phyloP scores from a whole-genome alignment of 2,888 invertebrate species.

The Neoascia interrupta region DNA sequence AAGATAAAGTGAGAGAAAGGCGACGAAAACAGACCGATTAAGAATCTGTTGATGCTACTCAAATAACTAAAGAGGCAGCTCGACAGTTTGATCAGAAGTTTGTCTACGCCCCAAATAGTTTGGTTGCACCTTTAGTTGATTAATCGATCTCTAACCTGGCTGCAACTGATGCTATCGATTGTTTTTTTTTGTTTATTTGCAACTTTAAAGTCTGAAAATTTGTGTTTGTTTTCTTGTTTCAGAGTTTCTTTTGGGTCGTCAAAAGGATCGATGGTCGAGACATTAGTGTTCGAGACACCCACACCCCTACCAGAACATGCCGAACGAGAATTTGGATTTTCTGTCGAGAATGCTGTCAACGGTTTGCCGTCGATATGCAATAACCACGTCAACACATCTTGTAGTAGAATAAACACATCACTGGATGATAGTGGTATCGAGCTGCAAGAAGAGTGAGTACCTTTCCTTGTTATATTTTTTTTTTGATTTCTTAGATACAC shows the following conservation, averaged over 20 bases:
- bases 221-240: conserved; percentile 78
- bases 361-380: conserved; percentile 57
- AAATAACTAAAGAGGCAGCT: too few relatives aligned
- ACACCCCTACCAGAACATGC: conserved; percentile 83
- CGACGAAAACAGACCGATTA: too few relatives aligned
- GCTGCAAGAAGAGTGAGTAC: conserved; percentile 79
- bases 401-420: conserved; percentile 79
- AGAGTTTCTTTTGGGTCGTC: conserved; percentile 97
- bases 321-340: conserved; percentile 78
- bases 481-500: too few relatives aligned
- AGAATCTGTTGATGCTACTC: too few relatives aligned
- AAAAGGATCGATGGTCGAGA: conserved; percentile 97
- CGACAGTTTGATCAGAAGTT: too few relatives aligned
- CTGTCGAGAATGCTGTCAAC: conserved; percentile 71
- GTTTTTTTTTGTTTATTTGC: background rate
- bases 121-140: too few relatives aligned
- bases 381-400: conserved; percentile 53
- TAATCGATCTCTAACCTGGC: background rate
- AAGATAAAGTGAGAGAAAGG: too few relatives aligned
- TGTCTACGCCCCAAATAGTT: too few relatives aligned
- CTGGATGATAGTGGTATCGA: conserved; percentile 79
- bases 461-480: too few relatives aligned
- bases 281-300: conserved; percentile 92
- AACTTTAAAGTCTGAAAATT: background rate
- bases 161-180: background rate